phyloP scores from a whole-genome alignment of 2,888 invertebrate genomes.

The Pocota personata region DNA sequence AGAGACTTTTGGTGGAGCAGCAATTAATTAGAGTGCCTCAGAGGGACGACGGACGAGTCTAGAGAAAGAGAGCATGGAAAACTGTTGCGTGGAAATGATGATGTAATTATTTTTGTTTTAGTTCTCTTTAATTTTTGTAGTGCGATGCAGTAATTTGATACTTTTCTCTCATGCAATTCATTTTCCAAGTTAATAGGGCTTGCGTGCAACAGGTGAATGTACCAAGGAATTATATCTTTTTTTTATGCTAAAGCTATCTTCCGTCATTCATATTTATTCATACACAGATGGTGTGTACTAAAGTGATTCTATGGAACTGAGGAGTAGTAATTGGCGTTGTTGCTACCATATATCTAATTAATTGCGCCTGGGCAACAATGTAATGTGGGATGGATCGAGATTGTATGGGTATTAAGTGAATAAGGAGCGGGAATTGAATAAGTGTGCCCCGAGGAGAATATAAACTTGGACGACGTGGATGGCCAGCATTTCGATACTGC shows the following conservation, averaged over 20 bases:
- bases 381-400: background rate
- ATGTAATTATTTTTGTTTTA: conserved; percentile 65
- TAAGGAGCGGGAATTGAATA: no score
- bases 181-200: conserved; percentile 60
- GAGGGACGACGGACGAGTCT: background rate
- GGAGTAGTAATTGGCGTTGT: conserved; percentile 33
- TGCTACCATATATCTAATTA: conserved; percentile 26
- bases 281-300: background rate
- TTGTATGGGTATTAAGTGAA: no score
- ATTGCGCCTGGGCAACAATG: background rate
- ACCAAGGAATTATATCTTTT: conserved; percentile 2
- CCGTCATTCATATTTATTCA: background rate
- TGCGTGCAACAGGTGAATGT: conserved; percentile 72
- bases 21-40: conserved; percentile 59
- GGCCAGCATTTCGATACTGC: no score
- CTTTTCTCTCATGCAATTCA: conserved; percentile 65
- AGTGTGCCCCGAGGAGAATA: no score
- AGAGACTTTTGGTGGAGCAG: background rate
- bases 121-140: conserved; percentile 14
- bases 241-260: background rate
- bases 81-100: conserved; percentile 64
- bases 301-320: conserved; percentile 41
- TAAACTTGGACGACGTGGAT: no score
- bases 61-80: conserved; percentile 1
- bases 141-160: conserved; percentile 64